Evolutionary conservation across 2,888 invertebrate species (phyloP), one percentile per base, ranked within the genome.

Genomic region (Phyllotreta striolata): DNA sequence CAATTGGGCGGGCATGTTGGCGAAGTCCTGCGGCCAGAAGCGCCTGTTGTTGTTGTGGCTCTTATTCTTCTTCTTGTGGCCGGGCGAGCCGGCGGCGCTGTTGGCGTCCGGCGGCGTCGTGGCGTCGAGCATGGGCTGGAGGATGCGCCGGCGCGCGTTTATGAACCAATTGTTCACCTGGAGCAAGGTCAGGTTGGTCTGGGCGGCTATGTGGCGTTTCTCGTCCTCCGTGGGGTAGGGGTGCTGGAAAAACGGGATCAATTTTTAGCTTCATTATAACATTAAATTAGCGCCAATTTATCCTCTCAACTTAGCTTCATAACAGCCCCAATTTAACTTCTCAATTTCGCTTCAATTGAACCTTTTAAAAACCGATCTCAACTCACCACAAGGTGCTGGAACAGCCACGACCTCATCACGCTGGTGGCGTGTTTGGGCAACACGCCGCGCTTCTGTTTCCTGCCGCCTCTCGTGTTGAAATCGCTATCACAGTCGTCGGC

Each of bases 131-230:
- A 96, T 96, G 0, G 96, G 96, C 79, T 95, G 95, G 58, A 96
- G 84, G 74, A 96, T 96, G 72, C 96, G 85, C 63, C 96, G 86
- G 40, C 96, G 85, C 2, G 96, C 96, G 83, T 96, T 96, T 71
- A 96, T 96, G 82, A 96, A 94, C 93, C 94, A 94, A 79, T 93
- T 94, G 84, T 94, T 94, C 67, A 96, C 95, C 83, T 95, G 95
- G 3, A 78, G 67, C 38, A 78, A 59, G 0, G 95, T 95, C 62
- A 96, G 86, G 75, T 95, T 90, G 39, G 96, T 96, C 80, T 95
- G 93, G 34, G 90, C 89, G 1, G 95, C 95, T 65, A 96, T 91
- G 67, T 92, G 89, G 38, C 94, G 88, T 80, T 96, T 96, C 80
- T 96, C 95, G 77, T 96, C 96, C 81, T 96, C 96, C 55, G 95